A percentile compares a stretch with the other conserved stretches of the same genome.
phyloP scores from a whole-genome alignment of 2,113 vertebrate genomes.

The Indicator indicator region DNA sequence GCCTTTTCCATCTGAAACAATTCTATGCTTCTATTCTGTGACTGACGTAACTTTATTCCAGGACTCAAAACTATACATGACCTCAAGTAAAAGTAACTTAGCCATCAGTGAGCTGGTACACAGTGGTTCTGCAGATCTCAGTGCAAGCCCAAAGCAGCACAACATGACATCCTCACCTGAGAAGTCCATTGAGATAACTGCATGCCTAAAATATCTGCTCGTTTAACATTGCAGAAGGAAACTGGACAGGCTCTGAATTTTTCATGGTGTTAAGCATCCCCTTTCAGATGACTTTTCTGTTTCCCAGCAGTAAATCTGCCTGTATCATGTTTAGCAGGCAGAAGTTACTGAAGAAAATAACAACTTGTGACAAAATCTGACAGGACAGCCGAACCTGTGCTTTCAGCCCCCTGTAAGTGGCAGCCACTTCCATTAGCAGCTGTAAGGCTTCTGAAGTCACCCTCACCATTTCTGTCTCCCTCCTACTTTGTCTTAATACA shows the following conservation, averaged over 20 bases:
- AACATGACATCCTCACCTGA: background rate
- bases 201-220: background rate
- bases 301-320: background rate
- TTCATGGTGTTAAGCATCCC: background rate
- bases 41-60: background rate
- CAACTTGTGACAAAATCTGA: background rate
- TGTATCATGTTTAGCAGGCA: background rate
- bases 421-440: constrained; percentile 18
- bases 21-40: background rate
- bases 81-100: background rate
- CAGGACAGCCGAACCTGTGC: background rate
- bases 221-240: background rate
- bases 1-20: too few species aligned
- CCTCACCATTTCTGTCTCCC: background rate
- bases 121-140: background rate
- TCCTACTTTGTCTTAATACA: background rate
- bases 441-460: background rate
- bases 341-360: background rate
- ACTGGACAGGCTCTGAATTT: background rate
- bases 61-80: background rate
- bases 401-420: background rate
- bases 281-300: background rate
- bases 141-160: background rate
- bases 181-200: background rate
- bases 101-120: background rate